These are phyloP conservation scores for Pectinophora gossypiella DNA, from an alignment of 1,140 invertebrate species.

Conservation along the genomic window DNA sequence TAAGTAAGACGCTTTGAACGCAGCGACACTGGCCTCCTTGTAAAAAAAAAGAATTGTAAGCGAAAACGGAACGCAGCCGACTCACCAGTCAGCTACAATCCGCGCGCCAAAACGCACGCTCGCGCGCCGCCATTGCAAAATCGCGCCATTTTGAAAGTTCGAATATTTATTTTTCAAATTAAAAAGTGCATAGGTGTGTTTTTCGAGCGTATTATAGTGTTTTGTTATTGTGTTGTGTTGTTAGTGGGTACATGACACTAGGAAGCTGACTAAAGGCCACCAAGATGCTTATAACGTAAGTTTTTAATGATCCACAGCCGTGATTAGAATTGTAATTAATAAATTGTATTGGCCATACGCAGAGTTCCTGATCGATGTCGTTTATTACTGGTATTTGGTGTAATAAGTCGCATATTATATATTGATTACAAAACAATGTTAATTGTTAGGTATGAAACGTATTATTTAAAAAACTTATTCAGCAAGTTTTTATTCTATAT, in stretches of 20 bases:
- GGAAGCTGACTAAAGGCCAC: slow-evolving; percentile 35
- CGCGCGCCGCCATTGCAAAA: slow-evolving; percentile 24
- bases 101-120: slow-evolving; percentile 34
- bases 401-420: too few relatives aligned
- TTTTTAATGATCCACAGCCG: slow-evolving; percentile 18
- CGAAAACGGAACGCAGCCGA: slow-evolving; percentile 24
- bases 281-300: slow-evolving; percentile 68
- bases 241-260: slow-evolving; percentile 34
- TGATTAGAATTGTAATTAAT: slow-evolving; percentile 33
- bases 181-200: slow-evolving; percentile 34
- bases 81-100: slow-evolving; percentile 39
- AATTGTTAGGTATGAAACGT: too few relatives aligned
- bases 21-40: slow-evolving; percentile 16
- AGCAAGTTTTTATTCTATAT: too few relatives aligned
- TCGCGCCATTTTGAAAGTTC: slow-evolving; percentile 30
- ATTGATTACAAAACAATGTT: too few relatives aligned
- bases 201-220: slow-evolving; percentile 26
- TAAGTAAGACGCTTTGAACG: slow-evolving; percentile 12
- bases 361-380: background rate
- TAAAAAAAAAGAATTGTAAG: slow-evolving; percentile 34
- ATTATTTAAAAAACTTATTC: too few relatives aligned
- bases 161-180: slow-evolving; percentile 43
- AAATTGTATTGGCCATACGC: slow-evolving; percentile 11
- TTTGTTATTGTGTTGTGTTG: slow-evolving; percentile 43
- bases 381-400: background rate